Base-by-base conservation (phyloP, 2,113 vertebrate genomes). In the Varanus salvator region DNA sequence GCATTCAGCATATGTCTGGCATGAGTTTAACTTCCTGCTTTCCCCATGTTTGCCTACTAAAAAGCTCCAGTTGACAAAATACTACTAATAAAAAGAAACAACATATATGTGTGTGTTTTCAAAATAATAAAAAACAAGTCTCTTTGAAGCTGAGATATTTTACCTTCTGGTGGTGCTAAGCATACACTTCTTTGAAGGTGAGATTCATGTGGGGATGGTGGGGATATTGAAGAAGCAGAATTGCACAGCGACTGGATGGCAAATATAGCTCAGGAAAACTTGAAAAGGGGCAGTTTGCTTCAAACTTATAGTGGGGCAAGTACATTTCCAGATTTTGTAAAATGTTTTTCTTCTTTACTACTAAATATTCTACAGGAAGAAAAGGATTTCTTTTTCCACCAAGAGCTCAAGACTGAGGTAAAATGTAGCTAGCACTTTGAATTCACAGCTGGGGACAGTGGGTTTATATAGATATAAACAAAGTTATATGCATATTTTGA, bases 241-340 rank as follows among this genome's bases (percentile, higher is more conserved):
- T 69, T 84, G 7, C 15, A 80, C 15, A 25, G 31, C 50, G 48
- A 2, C 80, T 90, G 84, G 84, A 29, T 8, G 31, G 5, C 31
- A 0, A 64, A 75, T 23, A 0, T 0, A 60, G 50, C 34, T 31
- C 38, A 31, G 17, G 57, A 85, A 80, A 44, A n/a, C 12, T n/a
- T n/a, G 27, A 76, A 87, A 90, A 91, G 92, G 44, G 86, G 75
- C 14, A 84, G 27, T 89, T 52, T 90, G 50, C 68, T 68, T 74
- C 48, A 66, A 92, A 54, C 3, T 11, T 19, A 0, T 60, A 60
- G 0, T 14, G 88, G 44, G 68, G 66, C 54, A 74, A 31, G 2
- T 82, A 44, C 0, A 38, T 91, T 85, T 27, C 9, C 66, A 66
- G n/a, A 68, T 1, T 23, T 0, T 4, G 84, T 83, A 71, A 91